Percentiles rank a stretch among this genome's conserved stretches.
Conservation (phyloP, 1,140 invertebrate genomes). For the Zaprionus camerounensis region DNA sequence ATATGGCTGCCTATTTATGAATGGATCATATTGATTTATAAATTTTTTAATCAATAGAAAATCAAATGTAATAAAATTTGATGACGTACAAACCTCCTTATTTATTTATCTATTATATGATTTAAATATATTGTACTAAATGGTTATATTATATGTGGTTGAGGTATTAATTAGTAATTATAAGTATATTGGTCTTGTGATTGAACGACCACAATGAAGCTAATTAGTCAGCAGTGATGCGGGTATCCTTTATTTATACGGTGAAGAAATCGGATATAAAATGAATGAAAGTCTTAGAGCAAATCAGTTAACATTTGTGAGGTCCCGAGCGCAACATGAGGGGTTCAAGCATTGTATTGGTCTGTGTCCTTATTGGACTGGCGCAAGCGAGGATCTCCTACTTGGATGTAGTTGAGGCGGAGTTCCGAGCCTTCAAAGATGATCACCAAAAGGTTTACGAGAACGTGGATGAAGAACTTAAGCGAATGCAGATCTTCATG, state of each 20-base stretch:
- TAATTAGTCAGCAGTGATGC: neutral
- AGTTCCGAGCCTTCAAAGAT: constrained; percentile 22
- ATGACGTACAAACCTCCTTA: neutral
- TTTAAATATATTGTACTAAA: no score
- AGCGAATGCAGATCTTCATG: constrained; percentile 92
- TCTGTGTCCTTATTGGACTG: neutral
- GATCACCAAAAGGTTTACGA: constrained; percentile 89
- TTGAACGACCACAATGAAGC: neutral
- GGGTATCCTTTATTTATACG: neutral
- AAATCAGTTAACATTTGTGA: neutral
- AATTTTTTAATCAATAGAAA: neutral
- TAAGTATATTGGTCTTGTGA: no score
- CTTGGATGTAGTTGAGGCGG: constrained; percentile 9
- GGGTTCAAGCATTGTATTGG: neutral
- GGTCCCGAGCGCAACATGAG: constrained; percentile 7
- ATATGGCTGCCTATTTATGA: no score
- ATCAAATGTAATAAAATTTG: neutral
- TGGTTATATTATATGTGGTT: no score
- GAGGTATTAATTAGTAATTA: no score
- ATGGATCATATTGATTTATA: no score
- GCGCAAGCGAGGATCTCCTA: constrained; percentile 14
- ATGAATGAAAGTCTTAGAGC: neutral
- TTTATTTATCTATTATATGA: no score
- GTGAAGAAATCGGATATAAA: neutral
- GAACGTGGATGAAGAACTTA: constrained; percentile 89